Percentiles rank a stretch among this genome's conserved stretches.
These are phyloP conservation scores for Colletes collaris DNA, from an alignment of 2,888 invertebrate genomes.

Conservation along the genomic window DNA sequence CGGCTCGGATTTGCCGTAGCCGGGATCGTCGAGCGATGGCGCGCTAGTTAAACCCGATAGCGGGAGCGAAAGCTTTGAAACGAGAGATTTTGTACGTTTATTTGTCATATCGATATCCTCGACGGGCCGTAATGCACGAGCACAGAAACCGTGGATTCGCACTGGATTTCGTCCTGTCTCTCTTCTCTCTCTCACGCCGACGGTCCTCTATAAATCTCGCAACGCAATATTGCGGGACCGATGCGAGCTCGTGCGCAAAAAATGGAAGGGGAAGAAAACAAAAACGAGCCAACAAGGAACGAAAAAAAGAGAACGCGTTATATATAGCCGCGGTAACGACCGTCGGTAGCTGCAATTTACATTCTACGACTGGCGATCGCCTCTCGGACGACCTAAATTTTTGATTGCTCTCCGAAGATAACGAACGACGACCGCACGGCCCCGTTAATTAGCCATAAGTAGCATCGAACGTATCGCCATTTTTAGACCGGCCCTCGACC, in stretches of 20 bases:
- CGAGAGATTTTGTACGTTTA: constrained; percentile 67
- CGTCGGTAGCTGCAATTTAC: constrained; percentile 39
- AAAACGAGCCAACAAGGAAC: constrained; percentile 5
- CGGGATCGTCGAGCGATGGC: background rate
- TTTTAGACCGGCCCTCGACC: constrained; percentile 7
- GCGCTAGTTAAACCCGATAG: constrained; percentile 63
- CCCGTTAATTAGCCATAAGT: constrained; percentile 56
- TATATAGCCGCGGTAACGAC: constrained; percentile 14
- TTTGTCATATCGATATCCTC: constrained; percentile 68
- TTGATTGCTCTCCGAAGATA: constrained; percentile 29
- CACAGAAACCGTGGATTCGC: constrained; percentile 29
- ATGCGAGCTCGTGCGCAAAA: constrained; percentile 11
- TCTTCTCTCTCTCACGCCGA: background rate
- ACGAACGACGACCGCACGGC: constrained; percentile 21
- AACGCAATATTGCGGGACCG: constrained; percentile 55
- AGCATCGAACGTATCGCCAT: constrained; percentile 36
- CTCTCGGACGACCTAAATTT: constrained; percentile 35
- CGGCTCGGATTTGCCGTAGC: constrained; percentile 30
- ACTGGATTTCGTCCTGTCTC: constrained; percentile 34
- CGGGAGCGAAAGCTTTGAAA: constrained; percentile 65
- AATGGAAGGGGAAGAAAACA: background rate
- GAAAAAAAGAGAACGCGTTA: constrained; percentile 12
- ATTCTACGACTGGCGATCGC: constrained; percentile 27
- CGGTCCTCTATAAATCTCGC: constrained; percentile 56
- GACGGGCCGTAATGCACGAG: constrained; percentile 43